Evolutionary conservation across 2,888 invertebrate species (phyloP).

Genomic region (Ditylenchus weischeri): DNA sequence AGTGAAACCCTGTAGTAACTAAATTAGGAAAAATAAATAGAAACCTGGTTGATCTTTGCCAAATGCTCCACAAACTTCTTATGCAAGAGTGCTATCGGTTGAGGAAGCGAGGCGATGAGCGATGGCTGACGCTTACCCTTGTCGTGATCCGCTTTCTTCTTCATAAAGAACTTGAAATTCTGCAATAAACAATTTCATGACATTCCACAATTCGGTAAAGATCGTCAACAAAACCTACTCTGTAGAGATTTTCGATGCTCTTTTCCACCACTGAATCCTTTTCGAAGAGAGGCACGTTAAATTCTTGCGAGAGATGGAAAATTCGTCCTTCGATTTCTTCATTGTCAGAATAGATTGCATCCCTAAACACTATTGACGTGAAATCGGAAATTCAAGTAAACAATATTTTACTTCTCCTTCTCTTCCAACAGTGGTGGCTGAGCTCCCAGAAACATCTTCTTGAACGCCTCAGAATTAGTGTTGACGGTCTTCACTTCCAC

Average conservation of each 20-base stretch:
- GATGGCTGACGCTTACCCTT: slow-evolving; percentile 46
- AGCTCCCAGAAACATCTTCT: slow-evolving; percentile 57
- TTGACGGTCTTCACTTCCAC: slow-evolving; percentile 44
- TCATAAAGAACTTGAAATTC: slow-evolving; percentile 90
- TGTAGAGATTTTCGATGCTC: slow-evolving; percentile 92
- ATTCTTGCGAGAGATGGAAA: slow-evolving; percentile 58
- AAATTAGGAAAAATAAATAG: too few relatives aligned
- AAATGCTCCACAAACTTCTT: slow-evolving; percentile 57
- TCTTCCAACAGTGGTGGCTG: slow-evolving; percentile 59
- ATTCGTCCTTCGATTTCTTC: slow-evolving; percentile 58
- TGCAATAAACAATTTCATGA: slow-evolving; percentile 46
- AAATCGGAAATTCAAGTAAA: too few relatives aligned
- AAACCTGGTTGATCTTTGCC: slow-evolving; percentile 67
- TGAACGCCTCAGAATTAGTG: slow-evolving; percentile 59
- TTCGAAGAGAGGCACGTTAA: slow-evolving; percentile 57
- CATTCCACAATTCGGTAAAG: too few relatives aligned
- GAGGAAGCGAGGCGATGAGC: slow-evolving; percentile 45
- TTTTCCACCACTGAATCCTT: slow-evolving; percentile 60
- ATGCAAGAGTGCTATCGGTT: slow-evolving; percentile 48
- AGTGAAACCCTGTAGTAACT: too few relatives aligned
- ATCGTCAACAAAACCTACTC: slow-evolving; percentile 63
- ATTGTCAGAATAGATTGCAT: slow-evolving; percentile 55
- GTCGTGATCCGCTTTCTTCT: slow-evolving; percentile 71
- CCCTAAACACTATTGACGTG: slow-evolving; percentile 19
- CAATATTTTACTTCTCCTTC: slow-evolving; percentile 50